phyloP scores from a whole-genome alignment of 1,140 invertebrate species.

The Melanaphis sacchari region DNA sequence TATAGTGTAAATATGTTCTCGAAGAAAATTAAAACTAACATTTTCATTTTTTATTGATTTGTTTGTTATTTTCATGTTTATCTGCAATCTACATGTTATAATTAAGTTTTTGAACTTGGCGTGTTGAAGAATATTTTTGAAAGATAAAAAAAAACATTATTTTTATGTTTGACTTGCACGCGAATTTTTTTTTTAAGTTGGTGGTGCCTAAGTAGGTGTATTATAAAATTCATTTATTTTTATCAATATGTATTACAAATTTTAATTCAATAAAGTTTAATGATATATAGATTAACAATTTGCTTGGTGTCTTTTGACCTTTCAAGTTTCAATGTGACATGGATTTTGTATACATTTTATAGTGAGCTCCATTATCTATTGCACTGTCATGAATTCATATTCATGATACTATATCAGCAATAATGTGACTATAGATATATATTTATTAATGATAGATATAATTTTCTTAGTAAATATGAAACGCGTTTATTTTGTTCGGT shows the following conservation, averaged over 20 bases:
- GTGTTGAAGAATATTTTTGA: background rate
- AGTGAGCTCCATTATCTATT: background rate
- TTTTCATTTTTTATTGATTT: background rate
- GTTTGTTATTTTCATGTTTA: background rate
- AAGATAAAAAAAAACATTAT: background rate
- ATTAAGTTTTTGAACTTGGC: background rate
- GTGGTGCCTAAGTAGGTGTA: background rate
- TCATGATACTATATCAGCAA: background rate
- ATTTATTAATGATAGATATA: background rate
- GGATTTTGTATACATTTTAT: background rate
- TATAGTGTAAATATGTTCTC: background rate
- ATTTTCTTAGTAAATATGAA: background rate
- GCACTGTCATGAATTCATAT: background rate
- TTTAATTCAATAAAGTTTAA: background rate
- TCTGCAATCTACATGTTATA: background rate
- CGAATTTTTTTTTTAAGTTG: background rate
- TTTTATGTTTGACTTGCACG: background rate
- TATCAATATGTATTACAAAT: background rate
- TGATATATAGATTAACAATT: background rate
- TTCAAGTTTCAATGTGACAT: background rate
- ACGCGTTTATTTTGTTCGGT: background rate
- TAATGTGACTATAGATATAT: background rate
- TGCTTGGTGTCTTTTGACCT: background rate
- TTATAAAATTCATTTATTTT: background rate
- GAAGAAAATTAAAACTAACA: background rate